Base-by-base conservation (phyloP, 2,888 invertebrate genomes). In the Thyatira batis region DNA sequence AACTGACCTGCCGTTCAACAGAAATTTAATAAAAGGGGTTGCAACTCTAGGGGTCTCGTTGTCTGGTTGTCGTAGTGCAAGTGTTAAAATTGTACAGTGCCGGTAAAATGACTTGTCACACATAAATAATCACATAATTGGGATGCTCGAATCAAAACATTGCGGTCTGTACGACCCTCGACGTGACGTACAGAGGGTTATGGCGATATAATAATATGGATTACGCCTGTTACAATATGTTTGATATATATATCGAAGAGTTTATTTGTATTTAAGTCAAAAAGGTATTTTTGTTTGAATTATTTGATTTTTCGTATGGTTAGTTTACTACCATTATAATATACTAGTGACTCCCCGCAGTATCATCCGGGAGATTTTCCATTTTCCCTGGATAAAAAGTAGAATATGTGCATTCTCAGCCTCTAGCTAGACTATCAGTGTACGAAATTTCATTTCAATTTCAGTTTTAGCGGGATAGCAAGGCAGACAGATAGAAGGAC, bases 41-140 rank as follows among this genome's bases (percentile, higher is more conserved):
- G 57, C 20, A 23, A 23, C n/a, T 2, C 20, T 20, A 58, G 55
- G 69, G 76, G 65, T 76, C 77, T 51, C 20, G 44, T 11, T 45
- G 57, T 67, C 53, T 65, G 64, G 78, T 61, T 11, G 49, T 4
- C 27, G 54, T 39, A 43, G 54, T 58, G 61, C 68, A 76, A 80
- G 79, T 78, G 80, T 77, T 74, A 70, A 69, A 64, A 63, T 8
- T 61, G 53, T 58, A 55, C 55, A 52, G 48, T 43, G 28, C 56
- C 55, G 58, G 57, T 63, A 65, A 74, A 78, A 80, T 74, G 75
- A 76, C 78, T 73, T 80, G 85, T 83, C 81, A 74, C 80, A 82
- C 75, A 88, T 89, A 89, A 89, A 90, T 89, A 89, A 90, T 87
- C 80, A 85, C 78, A 69, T 89, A 89, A 90, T 90, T 89, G 88